phyloP scores from a whole-genome alignment of 2,797 vertebrate species.

The Sebastes diaconus region DNA sequence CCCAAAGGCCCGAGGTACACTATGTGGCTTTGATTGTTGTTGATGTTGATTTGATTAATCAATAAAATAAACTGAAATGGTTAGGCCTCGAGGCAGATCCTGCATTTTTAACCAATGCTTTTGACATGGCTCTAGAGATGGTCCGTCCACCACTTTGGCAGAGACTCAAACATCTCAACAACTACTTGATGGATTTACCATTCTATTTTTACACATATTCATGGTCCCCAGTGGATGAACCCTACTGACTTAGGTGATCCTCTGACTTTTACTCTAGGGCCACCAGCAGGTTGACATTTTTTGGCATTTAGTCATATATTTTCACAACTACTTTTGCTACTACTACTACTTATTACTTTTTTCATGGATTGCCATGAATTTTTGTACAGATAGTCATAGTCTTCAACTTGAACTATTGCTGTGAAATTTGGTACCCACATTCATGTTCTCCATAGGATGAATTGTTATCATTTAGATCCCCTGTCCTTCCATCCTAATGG shows the following conservation, averaged over 20 bases:
- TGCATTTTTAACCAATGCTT: background rate
- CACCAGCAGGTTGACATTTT: background rate
- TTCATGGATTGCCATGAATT: no score
- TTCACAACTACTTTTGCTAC: no score
- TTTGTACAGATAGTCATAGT: no score
- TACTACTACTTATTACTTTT: no score
- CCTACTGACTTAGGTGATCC: background rate
- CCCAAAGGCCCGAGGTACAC: background rate
- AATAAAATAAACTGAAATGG: background rate
- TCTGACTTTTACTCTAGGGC: background rate
- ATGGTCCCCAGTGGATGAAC: background rate
- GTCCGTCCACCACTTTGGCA: background rate
- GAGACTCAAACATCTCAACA: background rate
- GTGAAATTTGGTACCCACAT: no score
- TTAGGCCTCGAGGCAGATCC: background rate
- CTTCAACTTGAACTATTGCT: no score
- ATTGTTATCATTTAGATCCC: no score
- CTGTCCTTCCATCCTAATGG: no score
- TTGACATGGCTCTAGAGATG: background rate
- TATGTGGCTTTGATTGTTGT: background rate
- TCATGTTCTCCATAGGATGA: no score
- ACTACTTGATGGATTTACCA: background rate
- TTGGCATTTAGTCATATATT: no score
- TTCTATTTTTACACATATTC: background rate
- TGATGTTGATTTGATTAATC: no score